Conservation (phyloP, 92 coral and sea anemone genomes). For the Porites divaricata region DNA sequence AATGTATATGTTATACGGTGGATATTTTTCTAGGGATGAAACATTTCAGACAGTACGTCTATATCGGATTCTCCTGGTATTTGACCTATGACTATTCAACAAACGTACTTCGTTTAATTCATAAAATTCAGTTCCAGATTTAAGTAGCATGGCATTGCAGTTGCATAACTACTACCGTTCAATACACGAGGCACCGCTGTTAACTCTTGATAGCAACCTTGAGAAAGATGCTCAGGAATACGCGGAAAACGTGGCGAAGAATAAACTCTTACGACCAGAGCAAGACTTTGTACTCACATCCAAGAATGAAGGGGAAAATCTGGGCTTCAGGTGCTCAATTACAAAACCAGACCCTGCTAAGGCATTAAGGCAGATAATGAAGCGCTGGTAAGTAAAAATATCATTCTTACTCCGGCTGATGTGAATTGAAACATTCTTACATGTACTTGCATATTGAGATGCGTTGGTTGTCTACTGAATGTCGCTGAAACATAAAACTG, state of each 20-base stretch:
- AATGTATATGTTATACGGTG: too few relatives aligned
- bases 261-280: slow-evolving; percentile 17
- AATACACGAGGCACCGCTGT: slow-evolving; percentile 72
- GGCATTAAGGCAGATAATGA: slow-evolving; percentile 28
- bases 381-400: slow-evolving; percentile 22
- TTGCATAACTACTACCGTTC: slow-evolving; percentile 75
- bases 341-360: slow-evolving; percentile 29
- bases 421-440: too few relatives aligned
- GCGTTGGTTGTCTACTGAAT: too few relatives aligned
- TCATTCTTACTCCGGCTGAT: not conserved
- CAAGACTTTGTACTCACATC: slow-evolving; percentile 17
- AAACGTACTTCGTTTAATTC: too few relatives aligned
- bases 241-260: slow-evolving; percentile 45
- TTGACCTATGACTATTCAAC: not conserved
- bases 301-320: slow-evolving; percentile 32
- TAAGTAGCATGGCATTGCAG: slow-evolving; percentile 52
- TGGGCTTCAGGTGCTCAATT: slow-evolving; percentile 30
- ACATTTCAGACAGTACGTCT: too few relatives aligned
- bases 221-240: slow-evolving; percentile 63
- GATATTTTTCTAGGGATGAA: too few relatives aligned
- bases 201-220: slow-evolving; percentile 57
- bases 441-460: too few relatives aligned
- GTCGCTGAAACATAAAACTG: too few relatives aligned
- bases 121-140: slow-evolving; percentile 6
- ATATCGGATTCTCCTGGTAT: not conserved